Evolutionary conservation across 2,888 invertebrate species (phyloP), one percentile per base, ranked within the genome.

Genomic region (Melanchra persicariae): DNA sequence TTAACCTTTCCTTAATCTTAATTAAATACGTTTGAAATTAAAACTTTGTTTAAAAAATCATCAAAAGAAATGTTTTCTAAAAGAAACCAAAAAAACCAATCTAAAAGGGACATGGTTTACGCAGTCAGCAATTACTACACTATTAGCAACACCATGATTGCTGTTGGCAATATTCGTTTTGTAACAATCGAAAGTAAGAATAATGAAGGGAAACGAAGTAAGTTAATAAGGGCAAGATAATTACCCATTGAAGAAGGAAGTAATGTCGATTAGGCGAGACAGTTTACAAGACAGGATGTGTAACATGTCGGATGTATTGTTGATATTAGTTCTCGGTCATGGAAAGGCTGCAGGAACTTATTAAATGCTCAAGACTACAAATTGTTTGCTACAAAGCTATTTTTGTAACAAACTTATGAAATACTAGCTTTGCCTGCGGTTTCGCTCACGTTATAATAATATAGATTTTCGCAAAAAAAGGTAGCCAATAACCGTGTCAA

Each of bases 271-370:
- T 76, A 70, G 40, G 26, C 61, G 45, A 37, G n/a, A 54, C 64
- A 71, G 52, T 67, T 30, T 40, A 68, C 61, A 59, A 19, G 37
- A 47, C 67, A 77, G 77, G 81, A 77, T 65, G 51, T 59, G 57
- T 58, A 9, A 4, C 70, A 58, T 49, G 67, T 54, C 52, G 58
- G 55, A 63, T 64, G 64, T 80, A 30, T 47, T 43, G 26, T 55
- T 30, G 71, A 71, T 71, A 79, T 71, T 62, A 64, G 52, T 69
- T 75, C 58, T 66, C 62, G 63, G 66, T n/a, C 67, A 49, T 52
- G 47, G 61, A 52, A 65, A 68, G 57, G 81, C 51, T 71, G 59
- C 51, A 81, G 71, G 67, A 81, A 77, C 64, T 55, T 52, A 75
- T 30, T 66, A 30, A 64, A 75, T 55, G 54, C 49, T 45, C 30